phyloP scores from a whole-genome alignment of 2,797 vertebrate genomes.

The Acanthurus tractus region DNA sequence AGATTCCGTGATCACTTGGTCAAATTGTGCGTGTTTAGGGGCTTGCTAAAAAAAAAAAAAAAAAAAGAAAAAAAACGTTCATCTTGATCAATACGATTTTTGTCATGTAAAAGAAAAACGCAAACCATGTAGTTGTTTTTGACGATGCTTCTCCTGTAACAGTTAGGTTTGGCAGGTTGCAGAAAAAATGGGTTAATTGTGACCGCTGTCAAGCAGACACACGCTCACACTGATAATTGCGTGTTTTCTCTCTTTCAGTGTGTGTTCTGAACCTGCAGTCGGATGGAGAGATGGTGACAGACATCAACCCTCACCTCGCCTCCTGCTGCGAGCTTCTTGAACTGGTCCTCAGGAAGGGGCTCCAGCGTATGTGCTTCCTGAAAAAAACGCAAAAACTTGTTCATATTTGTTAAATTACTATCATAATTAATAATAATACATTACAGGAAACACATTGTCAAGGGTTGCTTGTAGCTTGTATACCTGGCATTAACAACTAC shows the following conservation, averaged over 20 bases:
- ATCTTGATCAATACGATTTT: too few relatives aligned
- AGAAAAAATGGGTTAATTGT: not conserved
- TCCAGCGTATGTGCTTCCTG: constrained; percentile 85
- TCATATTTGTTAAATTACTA: not conserved
- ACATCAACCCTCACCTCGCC: constrained; percentile 81
- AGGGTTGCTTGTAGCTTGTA: not conserved
- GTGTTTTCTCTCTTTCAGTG: constrained; percentile 63
- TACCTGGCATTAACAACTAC: not conserved
- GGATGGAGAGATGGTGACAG: constrained; percentile 71
- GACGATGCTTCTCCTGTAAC: not conserved
- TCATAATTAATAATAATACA: too few relatives aligned
- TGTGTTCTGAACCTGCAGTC: constrained; percentile 86
- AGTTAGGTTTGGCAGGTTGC: not conserved
- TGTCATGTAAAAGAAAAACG: not conserved
- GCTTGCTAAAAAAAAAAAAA: too few relatives aligned
- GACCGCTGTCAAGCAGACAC: not conserved
- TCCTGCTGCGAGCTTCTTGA: constrained; percentile 88
- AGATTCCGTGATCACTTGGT: not conserved
- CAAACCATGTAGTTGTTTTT: too few relatives aligned
- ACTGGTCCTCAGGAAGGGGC: constrained; percentile 88
- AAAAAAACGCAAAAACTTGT: not conserved
- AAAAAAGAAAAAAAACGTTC: too few relatives aligned
- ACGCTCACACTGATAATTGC: not conserved
- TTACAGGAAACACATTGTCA: too few relatives aligned
- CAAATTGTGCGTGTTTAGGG: not conserved